Conservation (phyloP, 2,797 vertebrate species). For the Thunnus albacares region DNA sequence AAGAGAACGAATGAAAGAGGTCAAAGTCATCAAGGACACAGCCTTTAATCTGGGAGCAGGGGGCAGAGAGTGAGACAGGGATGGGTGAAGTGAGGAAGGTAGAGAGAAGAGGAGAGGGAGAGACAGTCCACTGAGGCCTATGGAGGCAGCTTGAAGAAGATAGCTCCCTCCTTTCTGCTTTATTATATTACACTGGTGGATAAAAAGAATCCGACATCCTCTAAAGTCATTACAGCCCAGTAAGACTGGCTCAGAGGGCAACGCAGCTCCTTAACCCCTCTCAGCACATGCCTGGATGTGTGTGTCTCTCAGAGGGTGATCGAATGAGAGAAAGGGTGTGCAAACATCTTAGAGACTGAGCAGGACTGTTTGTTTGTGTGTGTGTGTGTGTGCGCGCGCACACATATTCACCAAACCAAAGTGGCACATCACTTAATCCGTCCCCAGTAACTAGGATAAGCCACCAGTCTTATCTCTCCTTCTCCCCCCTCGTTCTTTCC, state of each 20-base stretch:
- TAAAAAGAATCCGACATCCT: slow-evolving; percentile 77
- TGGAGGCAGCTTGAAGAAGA: slow-evolving; percentile 59
- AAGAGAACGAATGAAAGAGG: slow-evolving; percentile 38
- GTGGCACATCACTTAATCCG: slow-evolving; percentile 79
- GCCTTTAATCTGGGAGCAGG: slow-evolving; percentile 41
- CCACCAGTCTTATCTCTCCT: slow-evolving; percentile 74
- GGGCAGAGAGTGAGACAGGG: slow-evolving; percentile 4
- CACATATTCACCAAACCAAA: slow-evolving; percentile 61
- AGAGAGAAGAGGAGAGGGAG: slow-evolving; percentile 5
- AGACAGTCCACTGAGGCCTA: slow-evolving; percentile 49
- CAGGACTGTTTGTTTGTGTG: slow-evolving; percentile 27
- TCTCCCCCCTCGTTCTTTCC: slow-evolving; percentile 45
- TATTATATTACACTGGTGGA: slow-evolving; percentile 78
- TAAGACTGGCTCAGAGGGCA: slow-evolving; percentile 75
- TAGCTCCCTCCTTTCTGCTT: slow-evolving; percentile 63
- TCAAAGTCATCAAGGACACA: slow-evolving; percentile 57
- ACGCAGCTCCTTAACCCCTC: slow-evolving; percentile 76
- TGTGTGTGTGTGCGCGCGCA: slow-evolving; percentile 5
- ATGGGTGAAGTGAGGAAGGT: slow-evolving; percentile 34
- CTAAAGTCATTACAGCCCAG: slow-evolving; percentile 80
- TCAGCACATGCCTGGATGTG: slow-evolving; percentile 67
- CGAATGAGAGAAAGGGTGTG: slow-evolving; percentile 44
- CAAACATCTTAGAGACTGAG: slow-evolving; percentile 31
- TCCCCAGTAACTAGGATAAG: slow-evolving; percentile 80
- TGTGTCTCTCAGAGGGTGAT: slow-evolving; percentile 45